A percentile compares a stretch with the other conserved stretches of the same genome.
Evolutionary conservation across 37 sponge, comb jelly and placozoan genomes (phyloP).

Genomic region (Theonella swinhoei): DNA sequence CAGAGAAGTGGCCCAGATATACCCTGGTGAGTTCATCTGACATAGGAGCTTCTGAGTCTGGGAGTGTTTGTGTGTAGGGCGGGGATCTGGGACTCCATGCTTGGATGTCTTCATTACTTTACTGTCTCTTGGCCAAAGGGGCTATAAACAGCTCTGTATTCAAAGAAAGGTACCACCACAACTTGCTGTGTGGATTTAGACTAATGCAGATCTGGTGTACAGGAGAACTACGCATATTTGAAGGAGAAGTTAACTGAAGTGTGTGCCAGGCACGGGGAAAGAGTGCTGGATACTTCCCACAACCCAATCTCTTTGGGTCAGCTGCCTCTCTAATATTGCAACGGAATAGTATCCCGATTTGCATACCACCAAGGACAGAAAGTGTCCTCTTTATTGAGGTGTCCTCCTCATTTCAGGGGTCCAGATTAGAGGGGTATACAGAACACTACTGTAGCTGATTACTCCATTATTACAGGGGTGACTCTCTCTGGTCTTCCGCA

Average conservation of each 20-base stretch:
- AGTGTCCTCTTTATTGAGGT: too few relatives aligned
- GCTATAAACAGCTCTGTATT: constrained; percentile 60
- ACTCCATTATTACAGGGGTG: constrained; percentile 26
- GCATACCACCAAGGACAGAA: too few relatives aligned
- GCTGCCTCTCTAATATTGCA: background rate
- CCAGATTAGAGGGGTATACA: background rate
- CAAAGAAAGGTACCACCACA: constrained; percentile 68
- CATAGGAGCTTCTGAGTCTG: too few relatives aligned
- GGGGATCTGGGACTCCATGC: constrained; percentile 85
- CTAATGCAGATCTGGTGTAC: background rate
- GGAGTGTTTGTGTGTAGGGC: constrained; percentile 57
- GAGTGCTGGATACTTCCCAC: constrained; percentile 81
- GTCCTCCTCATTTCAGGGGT: too few relatives aligned
- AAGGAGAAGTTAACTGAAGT: constrained; percentile 56
- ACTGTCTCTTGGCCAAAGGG: constrained; percentile 83
- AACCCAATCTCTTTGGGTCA: constrained; percentile 95
- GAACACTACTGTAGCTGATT: background rate
- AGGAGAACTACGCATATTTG: constrained; percentile 81
- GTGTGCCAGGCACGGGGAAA: constrained; percentile 66
- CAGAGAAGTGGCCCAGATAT: constrained; percentile 68
- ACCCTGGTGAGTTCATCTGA: constrained; percentile 78
- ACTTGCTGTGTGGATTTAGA: background rate
- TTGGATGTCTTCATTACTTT: constrained; percentile 97
- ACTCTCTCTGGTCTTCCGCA: constrained; percentile 38
- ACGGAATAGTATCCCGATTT: too few relatives aligned